Evolutionary conservation across 2,797 vertebrate species (phyloP), one percentile per base, ranked within the genome.

Genomic region (Halcyon chelicuti): DNA sequence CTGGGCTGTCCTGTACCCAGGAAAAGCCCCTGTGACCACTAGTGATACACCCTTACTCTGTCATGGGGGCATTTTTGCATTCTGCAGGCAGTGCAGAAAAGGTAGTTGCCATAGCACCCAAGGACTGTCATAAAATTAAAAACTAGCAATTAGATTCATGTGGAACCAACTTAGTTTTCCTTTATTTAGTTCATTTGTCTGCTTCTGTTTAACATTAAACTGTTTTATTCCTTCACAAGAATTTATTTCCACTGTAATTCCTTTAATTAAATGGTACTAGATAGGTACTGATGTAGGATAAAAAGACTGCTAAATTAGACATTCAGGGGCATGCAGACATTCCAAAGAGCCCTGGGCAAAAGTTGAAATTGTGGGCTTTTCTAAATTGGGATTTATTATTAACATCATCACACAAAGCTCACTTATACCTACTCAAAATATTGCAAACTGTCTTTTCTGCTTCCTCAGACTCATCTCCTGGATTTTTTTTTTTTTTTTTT

Each of bases 261-360:
- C 26, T 87, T 91, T 91, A 92, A 88, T 93, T 94, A 94, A 89
- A 72, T 61, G 23, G 23, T 94, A 73, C 40, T 66, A 89, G 33
- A 39, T 93, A 61, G 33, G 23, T 71, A 57, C 23, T 0, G 0
- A 26, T 58, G 28, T 8, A 75, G 68, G 62, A 83, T 74, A 51
- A 92, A 89, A 77, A 7, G 12, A 31, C 20, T 70, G 57, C 54
- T 83, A 73, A 70, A 60, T 93, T 77, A 75, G 54, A 74, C n/a
- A 61, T 80, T 77, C 39, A 47, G 63, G 44, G 57, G 10, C 57
- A 61, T 1, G 3, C 26, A 52, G 47, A 71, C 16, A 35, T 95
- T 88, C 44, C 26, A 28, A 90, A 89, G 55, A 82, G 39, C 74
- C 39, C 22, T 0, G 5, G 33, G 67, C 58, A 76, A 85, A 91